Evolutionary conservation across 2,113 vertebrate genomes (phyloP).

Genomic region (Apteryx mantelli): DNA sequence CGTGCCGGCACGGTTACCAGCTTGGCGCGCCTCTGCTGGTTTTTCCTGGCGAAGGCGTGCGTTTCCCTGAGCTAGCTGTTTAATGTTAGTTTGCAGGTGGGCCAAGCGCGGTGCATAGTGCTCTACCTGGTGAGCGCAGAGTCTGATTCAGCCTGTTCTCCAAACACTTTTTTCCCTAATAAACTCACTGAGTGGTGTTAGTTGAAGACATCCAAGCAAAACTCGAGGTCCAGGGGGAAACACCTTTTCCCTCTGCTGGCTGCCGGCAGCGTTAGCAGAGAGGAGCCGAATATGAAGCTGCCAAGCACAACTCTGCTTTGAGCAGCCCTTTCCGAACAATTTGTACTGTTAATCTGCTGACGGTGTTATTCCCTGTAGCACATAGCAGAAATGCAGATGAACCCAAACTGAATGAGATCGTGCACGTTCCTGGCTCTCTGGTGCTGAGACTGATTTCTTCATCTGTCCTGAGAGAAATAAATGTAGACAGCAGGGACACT

Average conservation of each 20-base stretch:
- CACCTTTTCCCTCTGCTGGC: neutral
- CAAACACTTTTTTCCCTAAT: neutral
- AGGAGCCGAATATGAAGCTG: neutral
- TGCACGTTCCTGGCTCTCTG: neutral
- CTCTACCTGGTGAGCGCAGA: neutral
- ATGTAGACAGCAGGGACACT: neutral
- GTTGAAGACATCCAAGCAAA: neutral
- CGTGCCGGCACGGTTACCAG: neutral
- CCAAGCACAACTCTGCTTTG: neutral
- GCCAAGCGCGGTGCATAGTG: neutral
- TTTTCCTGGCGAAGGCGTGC: fast-evolving
- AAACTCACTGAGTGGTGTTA: neutral
- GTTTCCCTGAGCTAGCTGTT: neutral
- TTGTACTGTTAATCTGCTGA: neutral
- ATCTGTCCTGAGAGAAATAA: neutral
- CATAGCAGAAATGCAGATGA: neutral
- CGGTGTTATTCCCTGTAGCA: neutral
- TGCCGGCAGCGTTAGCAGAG: neutral
- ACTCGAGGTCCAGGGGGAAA: neutral
- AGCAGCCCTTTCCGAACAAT: neutral
- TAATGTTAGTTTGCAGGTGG: neutral
- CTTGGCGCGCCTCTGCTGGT: neutral
- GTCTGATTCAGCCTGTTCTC: neutral
- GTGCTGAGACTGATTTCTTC: neutral
- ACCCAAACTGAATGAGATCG: neutral